Evolutionary conservation across 92 coral and sea anemone species (phyloP).

Genomic region (Zoanthus solanderi): DNA sequence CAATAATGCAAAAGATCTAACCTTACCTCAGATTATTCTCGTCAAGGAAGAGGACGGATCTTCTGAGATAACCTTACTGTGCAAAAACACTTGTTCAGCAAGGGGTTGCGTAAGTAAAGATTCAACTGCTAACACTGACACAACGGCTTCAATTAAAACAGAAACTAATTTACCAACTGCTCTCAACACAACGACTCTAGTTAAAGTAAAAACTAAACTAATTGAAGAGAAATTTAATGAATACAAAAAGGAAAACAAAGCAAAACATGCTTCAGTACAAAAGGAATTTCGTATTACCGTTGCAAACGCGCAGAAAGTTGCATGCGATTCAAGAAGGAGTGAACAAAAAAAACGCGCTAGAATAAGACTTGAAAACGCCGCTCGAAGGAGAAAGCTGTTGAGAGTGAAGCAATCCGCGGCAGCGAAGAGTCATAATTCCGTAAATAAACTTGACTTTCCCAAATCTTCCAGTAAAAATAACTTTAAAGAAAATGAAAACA

Average conservation of each 20-base stretch:
- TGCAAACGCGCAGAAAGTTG: slow-evolving; percentile 61
- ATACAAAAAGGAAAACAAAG: slow-evolving; percentile 45
- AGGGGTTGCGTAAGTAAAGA: too few species aligned
- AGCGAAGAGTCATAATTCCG: neutral
- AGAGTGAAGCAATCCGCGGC: neutral
- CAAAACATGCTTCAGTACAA: slow-evolving; percentile 57
- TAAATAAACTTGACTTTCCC: neutral
- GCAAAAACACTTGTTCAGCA: too few species aligned
- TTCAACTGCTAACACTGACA: neutral
- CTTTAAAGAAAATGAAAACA: neutral
- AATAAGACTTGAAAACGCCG: slow-evolving; percentile 28
- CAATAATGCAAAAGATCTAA: neutral
- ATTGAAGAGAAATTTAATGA: slow-evolving; percentile 31
- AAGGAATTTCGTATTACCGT: slow-evolving; percentile 55
- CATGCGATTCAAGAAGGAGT: slow-evolving; percentile 48
- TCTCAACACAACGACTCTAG: neutral
- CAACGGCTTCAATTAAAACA: neutral
- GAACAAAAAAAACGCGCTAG: slow-evolving; percentile 49
- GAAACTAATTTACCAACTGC: neutral
- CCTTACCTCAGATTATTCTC: neutral
- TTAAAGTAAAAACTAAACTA: neutral
- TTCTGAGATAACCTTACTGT: neutral
- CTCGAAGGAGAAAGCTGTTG: slow-evolving; percentile 10
- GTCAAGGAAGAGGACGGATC: neutral
- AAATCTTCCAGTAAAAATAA: neutral